Evolutionary conservation across 2,797 vertebrate species (phyloP).

Genomic region (Cyclopterus lumpus): DNA sequence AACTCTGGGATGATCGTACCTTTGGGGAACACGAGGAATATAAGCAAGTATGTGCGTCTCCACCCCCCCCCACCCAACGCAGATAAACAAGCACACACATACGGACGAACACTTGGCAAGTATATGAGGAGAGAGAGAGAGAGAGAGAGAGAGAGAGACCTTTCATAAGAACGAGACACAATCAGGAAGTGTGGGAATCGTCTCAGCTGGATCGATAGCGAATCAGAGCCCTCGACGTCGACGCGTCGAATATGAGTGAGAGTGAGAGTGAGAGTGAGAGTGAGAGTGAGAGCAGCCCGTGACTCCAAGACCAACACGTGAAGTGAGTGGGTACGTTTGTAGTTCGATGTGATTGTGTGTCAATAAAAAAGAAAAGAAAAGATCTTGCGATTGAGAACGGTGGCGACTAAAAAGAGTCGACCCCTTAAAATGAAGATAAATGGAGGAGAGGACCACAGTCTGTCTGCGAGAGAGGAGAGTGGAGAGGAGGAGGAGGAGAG

Average conservation of each 20-base stretch:
- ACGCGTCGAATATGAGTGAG: slow-evolving; percentile 45
- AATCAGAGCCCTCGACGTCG: slow-evolving; percentile 75
- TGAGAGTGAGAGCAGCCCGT: slow-evolving; percentile 32
- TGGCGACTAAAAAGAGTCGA: slow-evolving; percentile 24
- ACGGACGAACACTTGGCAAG: slow-evolving; percentile 40
- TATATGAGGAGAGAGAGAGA: neutral
- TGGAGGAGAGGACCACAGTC: slow-evolving; percentile 22
- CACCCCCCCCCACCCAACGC: slow-evolving; percentile 14
- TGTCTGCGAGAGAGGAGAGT: slow-evolving; percentile 35
- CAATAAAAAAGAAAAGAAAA: no score
- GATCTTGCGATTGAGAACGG: slow-evolving; percentile 27
- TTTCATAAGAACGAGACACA: slow-evolving; percentile 64
- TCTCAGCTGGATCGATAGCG: slow-evolving; percentile 71
- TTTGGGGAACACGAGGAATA: slow-evolving; percentile 37
- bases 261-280: neutral
- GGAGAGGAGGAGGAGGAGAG: slow-evolving; percentile 12
- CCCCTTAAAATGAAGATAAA: slow-evolving; percentile 10
- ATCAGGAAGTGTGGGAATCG: slow-evolving; percentile 59
- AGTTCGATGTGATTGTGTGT: slow-evolving; percentile 33
- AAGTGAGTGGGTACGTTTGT: slow-evolving; percentile 6
- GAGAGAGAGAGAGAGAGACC: neutral
- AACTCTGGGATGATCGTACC: slow-evolving; percentile 74
- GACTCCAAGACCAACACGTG: slow-evolving; percentile 56
- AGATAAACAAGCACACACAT: slow-evolving; percentile 43
- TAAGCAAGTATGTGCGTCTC: neutral